Evolutionary conservation across 2,888 invertebrate genomes (phyloP), one percentile per base, ranked within the genome.

Genomic region (Silvanus unidentatus): DNA sequence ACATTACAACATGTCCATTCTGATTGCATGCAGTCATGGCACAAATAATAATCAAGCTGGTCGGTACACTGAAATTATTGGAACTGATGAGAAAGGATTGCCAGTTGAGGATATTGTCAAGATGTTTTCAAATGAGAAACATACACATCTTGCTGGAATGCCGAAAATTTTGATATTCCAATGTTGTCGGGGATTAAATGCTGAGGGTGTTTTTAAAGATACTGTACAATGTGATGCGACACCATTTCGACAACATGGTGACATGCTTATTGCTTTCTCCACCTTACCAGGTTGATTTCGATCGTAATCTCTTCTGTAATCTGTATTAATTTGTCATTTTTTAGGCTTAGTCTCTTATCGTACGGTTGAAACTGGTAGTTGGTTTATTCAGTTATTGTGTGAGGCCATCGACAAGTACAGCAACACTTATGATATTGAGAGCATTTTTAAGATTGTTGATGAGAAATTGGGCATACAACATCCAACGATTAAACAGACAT

Each of bases 121-220:
- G 28, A 72, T 75, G 56, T 86, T 86, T 68, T 76, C 75, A 59
- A 77, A 79, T 58, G 56, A 61, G 11, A 72, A 70, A 42, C 79
- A 82, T 63, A 73, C 73, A 1, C 62, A 65, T 42, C 71, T 86
- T 47, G 58, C 65, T 8, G 72, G 75, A 42, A 79, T 83, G 59
- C 86, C 86, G 14, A 86, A 86, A 71, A 79, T 87, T 43, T 82
- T 86, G 61, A 75, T 87, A 46, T 84, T 86, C 62, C 86, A 86
- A 62, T 79, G 79, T 53, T 86, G 49, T 46, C 57, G 58, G 34
- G 73, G 73, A 28, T 56, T 58, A 14, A 51, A 61, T 29, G 44
- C 50, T 8, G 56, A 58, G 36, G 44, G 52, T 16, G 32, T 57
- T 27, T 44, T 55, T 35, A 54, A 42, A 10, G 63, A 62, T 48